A percentile compares a stretch with the other conserved stretches of the same genome.
These are phyloP conservation scores for Pristiophorus japonicus DNA, from an alignment of 2,113 vertebrate species.

Conservation along the genomic window DNA sequence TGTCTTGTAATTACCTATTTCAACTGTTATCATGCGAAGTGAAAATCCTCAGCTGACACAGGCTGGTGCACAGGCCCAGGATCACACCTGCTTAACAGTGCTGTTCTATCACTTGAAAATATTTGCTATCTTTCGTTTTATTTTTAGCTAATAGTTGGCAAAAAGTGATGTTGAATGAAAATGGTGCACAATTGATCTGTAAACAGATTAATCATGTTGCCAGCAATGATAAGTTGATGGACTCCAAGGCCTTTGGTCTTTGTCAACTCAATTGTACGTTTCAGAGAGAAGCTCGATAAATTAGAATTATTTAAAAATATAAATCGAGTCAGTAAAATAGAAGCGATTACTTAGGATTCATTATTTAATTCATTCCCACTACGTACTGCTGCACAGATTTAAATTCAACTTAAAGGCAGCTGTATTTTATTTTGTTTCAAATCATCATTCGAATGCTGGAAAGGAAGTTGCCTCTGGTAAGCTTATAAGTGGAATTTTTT, in stretches of 20 bases:
- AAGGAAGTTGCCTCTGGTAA: neutral
- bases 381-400: neutral
- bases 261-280: neutral
- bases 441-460: neutral
- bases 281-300: neutral
- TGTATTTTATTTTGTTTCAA: neutral
- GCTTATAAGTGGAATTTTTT: neutral
- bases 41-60: neutral
- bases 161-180: neutral
- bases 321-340: neutral
- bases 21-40: neutral
- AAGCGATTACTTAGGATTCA: neutral
- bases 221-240: neutral
- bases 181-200: neutral
- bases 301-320: slow-evolving; percentile 1
- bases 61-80: neutral
- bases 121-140: neutral
- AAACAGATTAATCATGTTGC: slow-evolving; percentile 1
- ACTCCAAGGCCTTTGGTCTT: neutral
- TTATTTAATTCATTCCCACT: neutral
- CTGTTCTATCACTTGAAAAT: neutral
- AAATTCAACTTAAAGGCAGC: neutral
- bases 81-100: neutral
- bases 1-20: neutral
- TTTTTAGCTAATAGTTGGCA: neutral